A percentile compares a stretch with the other conserved stretches of the same genome.
Conservation (phyloP, 2,888 invertebrate species). For the Eristalis arbustorum region DNA sequence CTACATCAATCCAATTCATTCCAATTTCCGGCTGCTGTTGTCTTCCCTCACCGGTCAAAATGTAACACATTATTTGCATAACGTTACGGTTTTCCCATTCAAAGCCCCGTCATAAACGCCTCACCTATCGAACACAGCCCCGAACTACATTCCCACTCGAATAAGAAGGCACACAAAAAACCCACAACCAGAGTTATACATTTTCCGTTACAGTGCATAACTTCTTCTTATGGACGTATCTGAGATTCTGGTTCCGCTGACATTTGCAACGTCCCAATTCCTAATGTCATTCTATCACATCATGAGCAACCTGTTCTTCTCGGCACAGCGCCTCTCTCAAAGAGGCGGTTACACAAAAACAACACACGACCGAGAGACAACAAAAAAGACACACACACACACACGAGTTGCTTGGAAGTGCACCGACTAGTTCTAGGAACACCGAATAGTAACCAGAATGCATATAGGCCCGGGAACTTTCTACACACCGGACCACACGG, state of each 20-base stretch:
- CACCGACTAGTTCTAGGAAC: constrained; percentile 48
- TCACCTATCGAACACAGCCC: background rate
- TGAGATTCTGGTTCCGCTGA: constrained; percentile 43
- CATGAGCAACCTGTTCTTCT: constrained; percentile 50
- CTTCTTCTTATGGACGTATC: constrained; percentile 5
- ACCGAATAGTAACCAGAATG: constrained; percentile 48
- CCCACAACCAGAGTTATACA: background rate
- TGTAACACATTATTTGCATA: background rate
- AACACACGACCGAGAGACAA: background rate
- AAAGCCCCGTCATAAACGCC: background rate
- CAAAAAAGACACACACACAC: background rate
- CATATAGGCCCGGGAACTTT: constrained; percentile 44
- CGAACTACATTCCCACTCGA: background rate
- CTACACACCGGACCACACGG: constrained; percentile 31
- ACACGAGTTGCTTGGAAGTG: background rate
- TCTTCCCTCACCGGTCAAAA: background rate
- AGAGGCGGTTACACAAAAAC: background rate
- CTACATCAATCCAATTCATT: background rate
- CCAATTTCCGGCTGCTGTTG: background rate
- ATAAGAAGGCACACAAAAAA: background rate
- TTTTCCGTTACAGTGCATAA: constrained; percentile 2
- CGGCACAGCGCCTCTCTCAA: background rate
- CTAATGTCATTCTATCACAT: constrained; percentile 54
- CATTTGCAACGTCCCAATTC: constrained; percentile 62
- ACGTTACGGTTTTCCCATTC: background rate